Evolutionary conservation across 1,140 invertebrate genomes (phyloP).

Genomic region (Ceratosolen solmsi): DNA sequence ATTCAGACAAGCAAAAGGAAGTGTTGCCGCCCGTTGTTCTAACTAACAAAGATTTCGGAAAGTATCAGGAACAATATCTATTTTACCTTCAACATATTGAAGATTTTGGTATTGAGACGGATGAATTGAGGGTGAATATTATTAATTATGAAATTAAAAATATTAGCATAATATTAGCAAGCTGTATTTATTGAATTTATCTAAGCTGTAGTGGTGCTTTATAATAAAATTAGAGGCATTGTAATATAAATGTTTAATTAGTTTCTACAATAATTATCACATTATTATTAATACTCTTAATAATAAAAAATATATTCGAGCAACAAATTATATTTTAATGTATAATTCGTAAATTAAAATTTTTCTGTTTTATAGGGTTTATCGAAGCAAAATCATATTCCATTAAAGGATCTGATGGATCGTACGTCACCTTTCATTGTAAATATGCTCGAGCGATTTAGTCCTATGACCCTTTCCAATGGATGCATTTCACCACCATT

Average conservation of each 20-base stretch:
- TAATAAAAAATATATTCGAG: too few relatives aligned
- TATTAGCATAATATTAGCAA: too few relatives aligned
- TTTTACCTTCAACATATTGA: constrained; percentile 65
- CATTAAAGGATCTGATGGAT: constrained; percentile 63
- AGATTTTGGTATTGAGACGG: constrained; percentile 55
- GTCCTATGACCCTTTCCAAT: constrained; percentile 54
- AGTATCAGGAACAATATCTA: constrained; percentile 67
- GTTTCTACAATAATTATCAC: too few relatives aligned
- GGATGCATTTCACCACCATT: constrained; percentile 33
- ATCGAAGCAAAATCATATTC: constrained; percentile 59
- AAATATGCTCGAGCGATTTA: constrained; percentile 58
- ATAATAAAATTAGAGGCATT: too few relatives aligned
- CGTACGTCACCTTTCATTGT: constrained; percentile 60
- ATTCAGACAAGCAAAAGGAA: constrained; percentile 44
- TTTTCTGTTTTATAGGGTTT: constrained; percentile 44
- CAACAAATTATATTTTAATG: too few relatives aligned
- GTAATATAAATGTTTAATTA: too few relatives aligned
- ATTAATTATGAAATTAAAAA: not conserved
- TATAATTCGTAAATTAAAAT: too few relatives aligned
- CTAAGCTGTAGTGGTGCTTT: too few relatives aligned
- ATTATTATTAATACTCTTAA: too few relatives aligned
- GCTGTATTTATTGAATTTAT: too few relatives aligned
- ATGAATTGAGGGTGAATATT: constrained; percentile 51
- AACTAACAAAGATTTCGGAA: constrained; percentile 57
- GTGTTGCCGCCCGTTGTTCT: constrained; percentile 32